Evolutionary conservation across 2,113 vertebrate species (phyloP).

Genomic region (Hyaena hyaena): DNA sequence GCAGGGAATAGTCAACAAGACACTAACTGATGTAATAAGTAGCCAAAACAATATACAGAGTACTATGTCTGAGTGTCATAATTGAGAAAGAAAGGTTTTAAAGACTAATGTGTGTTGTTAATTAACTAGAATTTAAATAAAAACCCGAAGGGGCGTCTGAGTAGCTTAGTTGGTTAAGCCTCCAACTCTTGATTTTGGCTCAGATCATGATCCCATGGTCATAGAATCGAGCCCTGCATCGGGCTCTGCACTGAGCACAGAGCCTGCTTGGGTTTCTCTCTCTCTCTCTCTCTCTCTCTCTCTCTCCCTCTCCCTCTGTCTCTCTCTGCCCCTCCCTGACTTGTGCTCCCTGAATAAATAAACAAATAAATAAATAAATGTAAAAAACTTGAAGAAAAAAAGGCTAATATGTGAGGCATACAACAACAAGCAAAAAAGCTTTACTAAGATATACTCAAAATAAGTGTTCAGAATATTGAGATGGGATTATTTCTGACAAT

Average conservation of each 20-base stretch:
- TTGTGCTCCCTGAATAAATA: too few species aligned
- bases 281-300: too few species aligned
- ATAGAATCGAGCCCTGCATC: too few species aligned
- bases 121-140: neutral
- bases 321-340: too few species aligned
- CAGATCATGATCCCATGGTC: too few species aligned
- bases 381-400: neutral
- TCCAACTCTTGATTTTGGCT: too few species aligned
- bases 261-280: too few species aligned
- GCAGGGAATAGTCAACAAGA: neutral
- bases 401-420: neutral
- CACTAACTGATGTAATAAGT: neutral
- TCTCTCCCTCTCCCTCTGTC: rapidly evolving
- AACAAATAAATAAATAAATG: too few species aligned
- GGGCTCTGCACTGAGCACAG: too few species aligned
- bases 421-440: neutral
- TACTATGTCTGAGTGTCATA: neutral
- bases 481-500: neutral
- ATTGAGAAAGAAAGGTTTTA: neutral
- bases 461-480: neutral
- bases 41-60: neutral
- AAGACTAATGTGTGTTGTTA: neutral
- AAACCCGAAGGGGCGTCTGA: neutral
- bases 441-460: neutral
- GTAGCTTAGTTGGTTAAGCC: too few species aligned